Conservation (phyloP, 2,797 vertebrate species). For the Xyrichtys novacula region DNA sequence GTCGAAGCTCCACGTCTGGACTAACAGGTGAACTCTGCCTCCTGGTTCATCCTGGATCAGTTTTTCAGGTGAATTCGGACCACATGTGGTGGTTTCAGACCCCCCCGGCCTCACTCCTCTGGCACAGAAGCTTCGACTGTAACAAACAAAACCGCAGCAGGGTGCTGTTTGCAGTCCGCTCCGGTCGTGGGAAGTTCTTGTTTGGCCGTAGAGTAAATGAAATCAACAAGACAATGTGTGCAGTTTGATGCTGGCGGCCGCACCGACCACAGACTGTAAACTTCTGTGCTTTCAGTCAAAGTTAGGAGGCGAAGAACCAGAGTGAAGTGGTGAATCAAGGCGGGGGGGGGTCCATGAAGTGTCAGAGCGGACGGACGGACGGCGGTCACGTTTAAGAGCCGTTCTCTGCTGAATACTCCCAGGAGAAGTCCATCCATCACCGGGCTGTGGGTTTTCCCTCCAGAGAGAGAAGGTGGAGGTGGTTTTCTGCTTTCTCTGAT, state of each 20-base stretch:
- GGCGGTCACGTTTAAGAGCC: too few relatives aligned
- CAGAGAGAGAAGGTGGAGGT: too few relatives aligned
- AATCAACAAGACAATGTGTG: slow-evolving; percentile 54
- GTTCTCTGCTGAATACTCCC: too few relatives aligned
- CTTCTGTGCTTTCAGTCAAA: slow-evolving; percentile 29
- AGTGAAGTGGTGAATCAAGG: slow-evolving; percentile 43
- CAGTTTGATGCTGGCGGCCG: slow-evolving; percentile 37
- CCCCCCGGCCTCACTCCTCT: neutral
- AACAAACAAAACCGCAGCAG: slow-evolving; percentile 60
- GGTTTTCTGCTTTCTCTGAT: too few relatives aligned
- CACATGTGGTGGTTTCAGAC: neutral
- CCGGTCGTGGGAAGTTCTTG: slow-evolving; percentile 55
- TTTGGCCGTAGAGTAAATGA: slow-evolving; percentile 67
- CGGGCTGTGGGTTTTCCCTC: too few relatives aligned
- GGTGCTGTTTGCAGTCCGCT: slow-evolving; percentile 65
- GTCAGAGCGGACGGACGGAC: too few relatives aligned
- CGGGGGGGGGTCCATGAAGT: too few relatives aligned
- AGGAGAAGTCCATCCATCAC: too few relatives aligned
- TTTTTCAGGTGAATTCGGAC: slow-evolving; percentile 36
- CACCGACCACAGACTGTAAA: slow-evolving; percentile 59
- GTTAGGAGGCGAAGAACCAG: slow-evolving; percentile 34
- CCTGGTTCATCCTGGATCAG: neutral
- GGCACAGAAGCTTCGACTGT: slow-evolving; percentile 27
- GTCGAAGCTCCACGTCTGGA: neutral
- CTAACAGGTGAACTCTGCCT: neutral